phyloP scores from a whole-genome alignment of 2,113 vertebrate genomes.

The Cyphomyrus discorhynchus region DNA sequence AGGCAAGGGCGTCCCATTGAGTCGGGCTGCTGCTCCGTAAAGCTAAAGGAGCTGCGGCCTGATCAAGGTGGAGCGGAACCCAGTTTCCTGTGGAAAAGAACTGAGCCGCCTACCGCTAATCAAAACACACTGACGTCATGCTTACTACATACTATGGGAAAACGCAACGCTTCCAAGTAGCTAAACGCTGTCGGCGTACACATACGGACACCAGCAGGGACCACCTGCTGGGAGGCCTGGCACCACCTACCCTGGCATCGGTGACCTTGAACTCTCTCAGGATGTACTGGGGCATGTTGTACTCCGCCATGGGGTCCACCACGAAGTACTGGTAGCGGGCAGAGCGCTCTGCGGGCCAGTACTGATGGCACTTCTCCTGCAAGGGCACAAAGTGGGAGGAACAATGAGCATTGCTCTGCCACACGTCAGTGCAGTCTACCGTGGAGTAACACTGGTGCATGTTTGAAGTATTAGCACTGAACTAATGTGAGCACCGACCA shows the following conservation, averaged over 20 bases:
- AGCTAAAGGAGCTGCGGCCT: background rate
- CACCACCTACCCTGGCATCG: slow-evolving; percentile 76
- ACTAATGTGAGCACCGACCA: background rate
- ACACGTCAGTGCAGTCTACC: background rate
- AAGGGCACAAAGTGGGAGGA: background rate
- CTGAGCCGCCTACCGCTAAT: background rate
- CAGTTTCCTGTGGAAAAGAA: background rate
- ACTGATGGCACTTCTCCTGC: slow-evolving; percentile 97
- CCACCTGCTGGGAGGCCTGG: background rate
- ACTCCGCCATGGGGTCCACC: slow-evolving; percentile 96
- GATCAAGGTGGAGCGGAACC: background rate
- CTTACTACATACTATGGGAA: background rate
- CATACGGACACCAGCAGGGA: background rate
- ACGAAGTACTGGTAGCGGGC: slow-evolving; percentile 97
- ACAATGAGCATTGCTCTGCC: background rate
- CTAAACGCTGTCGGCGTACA: background rate
- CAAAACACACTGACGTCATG: background rate
- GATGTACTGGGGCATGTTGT: slow-evolving; percentile 99
- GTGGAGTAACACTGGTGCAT: background rate
- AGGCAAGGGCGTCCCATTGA: background rate
- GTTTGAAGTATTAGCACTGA: background rate
- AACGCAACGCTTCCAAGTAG: background rate
- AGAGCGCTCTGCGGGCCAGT: slow-evolving; percentile 93
- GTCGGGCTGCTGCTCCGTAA: background rate
- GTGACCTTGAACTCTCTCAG: slow-evolving; percentile 97